These are phyloP conservation scores for Rhinophrynus dorsalis DNA, from an alignment of 2,797 vertebrate species.

Conservation along the genomic window DNA sequence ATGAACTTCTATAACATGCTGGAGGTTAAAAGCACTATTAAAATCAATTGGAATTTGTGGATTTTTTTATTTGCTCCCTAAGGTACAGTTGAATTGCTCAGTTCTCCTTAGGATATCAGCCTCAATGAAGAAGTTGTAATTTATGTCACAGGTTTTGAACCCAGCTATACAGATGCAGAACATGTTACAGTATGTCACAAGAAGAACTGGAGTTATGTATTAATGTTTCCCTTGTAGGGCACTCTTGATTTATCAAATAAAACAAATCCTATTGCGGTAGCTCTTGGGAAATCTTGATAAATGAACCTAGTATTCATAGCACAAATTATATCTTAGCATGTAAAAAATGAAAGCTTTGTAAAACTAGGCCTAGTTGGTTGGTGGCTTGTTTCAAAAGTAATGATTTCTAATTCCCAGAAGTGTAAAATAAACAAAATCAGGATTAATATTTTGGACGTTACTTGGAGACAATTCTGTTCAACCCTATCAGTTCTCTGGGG, in stretches of 20 bases:
- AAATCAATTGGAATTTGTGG: too few species aligned
- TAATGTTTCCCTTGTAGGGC: too few species aligned
- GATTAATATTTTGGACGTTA: slow-evolving; percentile 27
- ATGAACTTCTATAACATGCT: too few species aligned
- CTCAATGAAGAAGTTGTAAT: too few species aligned
- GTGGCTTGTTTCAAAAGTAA: slow-evolving; percentile 1
- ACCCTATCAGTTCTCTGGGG: slow-evolving; percentile 1
- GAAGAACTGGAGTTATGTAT: too few species aligned
- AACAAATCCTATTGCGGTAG: not conserved
- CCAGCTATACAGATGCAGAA: too few species aligned
- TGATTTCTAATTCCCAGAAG: slow-evolving; percentile 14
- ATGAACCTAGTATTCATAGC: not conserved
- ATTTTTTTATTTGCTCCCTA: too few species aligned
- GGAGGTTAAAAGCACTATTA: too few species aligned
- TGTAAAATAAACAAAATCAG: slow-evolving; percentile 25
- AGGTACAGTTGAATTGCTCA: too few species aligned
- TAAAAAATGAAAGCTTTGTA: not conserved
- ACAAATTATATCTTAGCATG: not conserved
- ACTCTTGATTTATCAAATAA: slow-evolving; percentile 1
- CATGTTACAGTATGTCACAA: too few species aligned
- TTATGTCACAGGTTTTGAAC: too few species aligned
- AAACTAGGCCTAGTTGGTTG: not conserved
- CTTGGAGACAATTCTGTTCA: slow-evolving; percentile 25
- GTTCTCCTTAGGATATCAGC: too few species aligned
- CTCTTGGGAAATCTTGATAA: not conserved